Evolutionary conservation across 2,888 invertebrate genomes (phyloP).

Genomic region (Argyresthia goedartella): DNA sequence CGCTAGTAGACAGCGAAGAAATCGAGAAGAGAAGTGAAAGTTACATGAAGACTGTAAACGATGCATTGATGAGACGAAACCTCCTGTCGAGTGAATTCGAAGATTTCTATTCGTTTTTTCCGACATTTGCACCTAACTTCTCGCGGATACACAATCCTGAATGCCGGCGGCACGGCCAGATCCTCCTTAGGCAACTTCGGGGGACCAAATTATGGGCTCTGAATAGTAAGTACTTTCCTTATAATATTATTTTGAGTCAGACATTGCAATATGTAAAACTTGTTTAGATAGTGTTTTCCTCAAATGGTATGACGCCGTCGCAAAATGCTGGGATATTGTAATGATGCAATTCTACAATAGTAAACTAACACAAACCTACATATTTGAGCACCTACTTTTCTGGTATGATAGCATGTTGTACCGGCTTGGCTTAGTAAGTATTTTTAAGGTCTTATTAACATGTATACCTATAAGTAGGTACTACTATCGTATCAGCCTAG

Average conservation of each 20-base stretch:
- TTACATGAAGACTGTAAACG: conserved; percentile 42
- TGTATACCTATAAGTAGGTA: too few relatives aligned
- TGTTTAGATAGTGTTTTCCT: background rate
- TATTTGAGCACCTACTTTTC: background rate
- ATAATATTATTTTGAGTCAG: conserved; percentile 5
- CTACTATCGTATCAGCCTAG: too few relatives aligned
- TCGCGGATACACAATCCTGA: conserved; percentile 73
- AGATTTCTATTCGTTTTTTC: conserved; percentile 74
- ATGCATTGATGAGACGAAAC: conserved; percentile 49
- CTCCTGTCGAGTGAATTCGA: conserved; percentile 69
- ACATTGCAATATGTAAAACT: background rate
- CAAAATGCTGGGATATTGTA: too few relatives aligned
- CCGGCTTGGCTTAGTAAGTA: too few relatives aligned
- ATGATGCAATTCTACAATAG: too few relatives aligned
- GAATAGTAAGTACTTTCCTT: conserved; percentile 70
- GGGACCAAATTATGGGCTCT: conserved; percentile 79
- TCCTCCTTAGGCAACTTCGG: conserved; percentile 76
- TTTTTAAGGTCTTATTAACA: too few relatives aligned
- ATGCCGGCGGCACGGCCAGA: conserved; percentile 78
- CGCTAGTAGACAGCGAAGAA: conserved; percentile 18
- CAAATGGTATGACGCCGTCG: too few relatives aligned
- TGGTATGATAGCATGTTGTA: too few relatives aligned
- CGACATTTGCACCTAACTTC: conserved; percentile 78
- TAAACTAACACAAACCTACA: too few relatives aligned
- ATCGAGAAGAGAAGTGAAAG: conserved; percentile 23